A percentile compares a stretch with the other conserved stretches of the same genome.
These are phyloP conservation scores for Pollenia griseotomentosa DNA, from an alignment of 2,888 invertebrate genomes.

Conservation along the genomic window DNA sequence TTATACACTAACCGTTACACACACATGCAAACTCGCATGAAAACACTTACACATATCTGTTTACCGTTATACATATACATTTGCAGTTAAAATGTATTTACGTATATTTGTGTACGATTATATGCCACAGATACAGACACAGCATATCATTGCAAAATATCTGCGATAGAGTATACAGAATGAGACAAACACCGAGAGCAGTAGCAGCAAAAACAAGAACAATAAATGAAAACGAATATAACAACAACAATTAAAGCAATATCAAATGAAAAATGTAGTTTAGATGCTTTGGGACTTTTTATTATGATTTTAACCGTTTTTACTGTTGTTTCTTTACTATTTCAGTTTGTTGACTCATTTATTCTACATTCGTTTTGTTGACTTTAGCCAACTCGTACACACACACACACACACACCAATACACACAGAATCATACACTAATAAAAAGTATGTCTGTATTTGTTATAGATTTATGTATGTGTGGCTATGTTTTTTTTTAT, in stretches of 20 bases:
- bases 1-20: conserved; percentile 11
- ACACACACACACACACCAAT: background rate
- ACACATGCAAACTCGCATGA: conserved; percentile 7
- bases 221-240: conserved; percentile 22
- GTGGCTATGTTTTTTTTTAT: conserved; percentile 7
- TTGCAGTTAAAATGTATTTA: conserved; percentile 50
- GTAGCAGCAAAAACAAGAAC: conserved; percentile 8
- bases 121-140: background rate
- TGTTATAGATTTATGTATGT: conserved; percentile 7
- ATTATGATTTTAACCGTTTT: conserved; percentile 70
- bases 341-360: conserved; percentile 70
- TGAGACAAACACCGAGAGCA: conserved; percentile 49
- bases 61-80: conserved; percentile 11
- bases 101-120: conserved; percentile 6
- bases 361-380: conserved; percentile 62
- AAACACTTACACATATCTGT: background rate
- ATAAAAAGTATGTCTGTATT: background rate
- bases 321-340: conserved; percentile 51
- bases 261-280: conserved; percentile 56
- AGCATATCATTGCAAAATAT: conserved; percentile 56
- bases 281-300: conserved; percentile 68
- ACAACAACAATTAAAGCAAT: background rate
- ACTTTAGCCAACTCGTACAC: conserved; percentile 52
- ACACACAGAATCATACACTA: background rate
- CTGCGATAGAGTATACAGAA: conserved; percentile 53